phyloP scores from a whole-genome alignment of 2,113 vertebrate genomes.

The Limanda limanda region DNA sequence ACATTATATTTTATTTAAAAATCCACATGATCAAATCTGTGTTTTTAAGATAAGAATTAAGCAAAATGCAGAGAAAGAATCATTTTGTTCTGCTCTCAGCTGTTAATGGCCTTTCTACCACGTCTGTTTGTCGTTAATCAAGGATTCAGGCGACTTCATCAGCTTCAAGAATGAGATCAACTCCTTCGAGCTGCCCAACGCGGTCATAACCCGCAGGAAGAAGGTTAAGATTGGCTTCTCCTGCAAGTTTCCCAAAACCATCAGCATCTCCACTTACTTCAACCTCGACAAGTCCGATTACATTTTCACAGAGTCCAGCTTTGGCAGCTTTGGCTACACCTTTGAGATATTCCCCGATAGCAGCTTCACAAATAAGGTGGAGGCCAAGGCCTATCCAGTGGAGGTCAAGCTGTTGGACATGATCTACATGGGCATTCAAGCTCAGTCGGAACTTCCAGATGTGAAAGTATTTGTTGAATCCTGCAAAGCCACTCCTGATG shows the following conservation, averaged over 20 bases:
- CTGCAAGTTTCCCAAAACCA: slow-evolving; percentile 79
- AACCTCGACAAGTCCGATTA: slow-evolving; percentile 71
- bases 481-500: slow-evolving; percentile 80
- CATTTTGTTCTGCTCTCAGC: too few species aligned
- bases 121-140: not conserved
- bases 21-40: not conserved
- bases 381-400: slow-evolving; percentile 71
- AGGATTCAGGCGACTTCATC: slow-evolving; percentile 78
- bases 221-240: slow-evolving; percentile 71
- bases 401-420: slow-evolving; percentile 68
- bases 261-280: slow-evolving; percentile 70
- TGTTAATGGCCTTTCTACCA: not conserved
- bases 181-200: slow-evolving; percentile 54
- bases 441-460: slow-evolving; percentile 63
- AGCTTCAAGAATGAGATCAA: slow-evolving; percentile 77
- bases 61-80: too few species aligned
- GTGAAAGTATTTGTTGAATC: slow-evolving; percentile 80
- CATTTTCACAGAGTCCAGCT: slow-evolving; percentile 78
- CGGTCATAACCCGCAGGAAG: slow-evolving; percentile 68
- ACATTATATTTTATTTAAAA: not conserved
- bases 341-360: slow-evolving; percentile 73
- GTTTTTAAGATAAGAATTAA: too few species aligned
- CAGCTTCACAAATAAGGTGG: slow-evolving; percentile 58
- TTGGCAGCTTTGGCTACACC: slow-evolving; percentile 79
- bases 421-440: slow-evolving; percentile 78